These are phyloP conservation scores for Labia minor DNA, from an alignment of 2,888 invertebrate species.

Conservation along the genomic window DNA sequence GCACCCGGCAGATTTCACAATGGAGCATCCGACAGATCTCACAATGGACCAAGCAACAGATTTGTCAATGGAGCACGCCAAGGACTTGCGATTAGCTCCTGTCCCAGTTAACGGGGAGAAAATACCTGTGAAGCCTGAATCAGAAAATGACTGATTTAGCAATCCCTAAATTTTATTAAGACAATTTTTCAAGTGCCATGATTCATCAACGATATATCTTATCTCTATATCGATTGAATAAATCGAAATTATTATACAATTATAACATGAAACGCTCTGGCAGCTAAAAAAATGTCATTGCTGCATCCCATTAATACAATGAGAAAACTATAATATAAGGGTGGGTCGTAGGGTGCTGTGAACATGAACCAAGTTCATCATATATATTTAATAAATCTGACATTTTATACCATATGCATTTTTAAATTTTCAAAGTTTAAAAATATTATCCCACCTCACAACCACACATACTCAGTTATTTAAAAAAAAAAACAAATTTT, in stretches of 20 bases:
- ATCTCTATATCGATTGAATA: no score
- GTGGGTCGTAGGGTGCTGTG: background rate
- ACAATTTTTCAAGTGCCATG: background rate
- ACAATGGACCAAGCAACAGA: slow-evolving; percentile 33
- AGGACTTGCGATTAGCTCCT: slow-evolving; percentile 20
- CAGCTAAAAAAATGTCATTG: background rate
- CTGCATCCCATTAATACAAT: background rate
- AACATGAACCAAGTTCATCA: background rate
- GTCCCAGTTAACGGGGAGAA: background rate
- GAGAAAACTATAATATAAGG: background rate
- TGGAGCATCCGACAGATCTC: slow-evolving; percentile 23
- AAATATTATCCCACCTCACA: no score
- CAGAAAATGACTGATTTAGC: background rate
- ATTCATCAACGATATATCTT: background rate
- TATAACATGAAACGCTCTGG: background rate
- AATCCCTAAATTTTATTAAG: background rate
- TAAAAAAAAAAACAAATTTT: no score
- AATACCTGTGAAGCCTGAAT: background rate
- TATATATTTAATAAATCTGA: background rate
- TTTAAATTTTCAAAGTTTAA: background rate
- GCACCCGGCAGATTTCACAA: slow-evolving; percentile 8
- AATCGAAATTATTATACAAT: no score
- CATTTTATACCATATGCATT: background rate
- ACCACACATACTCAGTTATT: no score
- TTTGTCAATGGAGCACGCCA: slow-evolving; percentile 30